Conservation (phyloP, 2,797 vertebrate genomes). For the Eospalax fontanierii region DNA sequence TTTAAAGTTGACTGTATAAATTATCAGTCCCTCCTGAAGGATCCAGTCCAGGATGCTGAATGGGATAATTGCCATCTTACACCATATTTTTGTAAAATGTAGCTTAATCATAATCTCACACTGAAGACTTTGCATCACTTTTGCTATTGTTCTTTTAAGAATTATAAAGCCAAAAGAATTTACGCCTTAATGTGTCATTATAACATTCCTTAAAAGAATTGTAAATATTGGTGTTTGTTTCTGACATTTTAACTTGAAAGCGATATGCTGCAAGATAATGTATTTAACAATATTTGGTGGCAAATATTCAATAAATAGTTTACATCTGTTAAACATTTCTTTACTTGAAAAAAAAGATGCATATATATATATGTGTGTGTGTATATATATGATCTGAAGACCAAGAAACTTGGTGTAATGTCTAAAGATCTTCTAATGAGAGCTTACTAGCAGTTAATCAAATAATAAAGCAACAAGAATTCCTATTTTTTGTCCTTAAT, state of each 20-base stretch:
- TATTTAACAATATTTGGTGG: constrained; percentile 99
- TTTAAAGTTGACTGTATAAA: constrained; percentile 96
- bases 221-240: constrained; percentile 98
- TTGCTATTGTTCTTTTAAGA: constrained; percentile 97
- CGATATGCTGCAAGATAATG: constrained; percentile 94
- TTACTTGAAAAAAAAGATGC: constrained; percentile 85
- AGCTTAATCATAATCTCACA: constrained; percentile 95
- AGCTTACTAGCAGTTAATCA: constrained; percentile 74
- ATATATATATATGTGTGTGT: constrained; percentile 53
- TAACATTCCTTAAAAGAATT: constrained; percentile 99
- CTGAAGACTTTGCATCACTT: constrained; percentile 94
- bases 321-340: constrained; percentile 94
- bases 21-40: constrained; percentile 94
- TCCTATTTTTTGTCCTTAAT: constrained; percentile 76
- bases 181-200: constrained; percentile 98
- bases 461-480: constrained; percentile 79
- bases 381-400: constrained; percentile 71
- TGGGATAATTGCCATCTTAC: constrained; percentile 97
- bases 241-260: constrained; percentile 96
- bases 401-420: constrained; percentile 75
- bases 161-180: constrained; percentile 99
- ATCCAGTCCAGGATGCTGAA: constrained; percentile 95
- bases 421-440: constrained; percentile 76
- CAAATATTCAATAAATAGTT: constrained; percentile 99
- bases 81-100: constrained; percentile 96